Conservation (phyloP, 2,113 vertebrate genomes). For the Clinocottus analis region DNA sequence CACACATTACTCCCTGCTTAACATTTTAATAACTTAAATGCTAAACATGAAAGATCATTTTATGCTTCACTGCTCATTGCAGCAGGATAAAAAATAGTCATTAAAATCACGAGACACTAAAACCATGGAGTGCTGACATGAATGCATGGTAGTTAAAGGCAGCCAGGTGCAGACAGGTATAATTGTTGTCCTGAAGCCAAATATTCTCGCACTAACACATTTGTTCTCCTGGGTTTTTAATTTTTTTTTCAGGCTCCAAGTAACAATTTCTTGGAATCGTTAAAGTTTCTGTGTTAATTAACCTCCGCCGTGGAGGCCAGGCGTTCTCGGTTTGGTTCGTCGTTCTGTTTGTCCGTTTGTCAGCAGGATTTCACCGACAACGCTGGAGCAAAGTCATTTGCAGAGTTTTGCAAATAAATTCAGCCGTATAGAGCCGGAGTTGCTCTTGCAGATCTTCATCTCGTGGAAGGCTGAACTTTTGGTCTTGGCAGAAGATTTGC, state of each 20-base stretch:
- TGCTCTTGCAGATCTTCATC: too few relatives aligned
- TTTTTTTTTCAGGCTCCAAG: neutral
- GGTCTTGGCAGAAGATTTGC: too few relatives aligned
- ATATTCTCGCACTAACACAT: neutral
- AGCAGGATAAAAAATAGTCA: neutral
- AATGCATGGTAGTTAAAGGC: neutral
- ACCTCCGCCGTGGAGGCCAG: neutral
- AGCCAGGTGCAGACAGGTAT: neutral
- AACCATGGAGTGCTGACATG: neutral
- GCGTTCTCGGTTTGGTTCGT: neutral
- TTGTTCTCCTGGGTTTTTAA: neutral
- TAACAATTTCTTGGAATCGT: neutral
- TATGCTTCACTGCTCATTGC: neutral
- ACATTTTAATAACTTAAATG: constrained; percentile 4
- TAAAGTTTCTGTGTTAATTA: neutral
- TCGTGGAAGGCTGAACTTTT: too few relatives aligned
- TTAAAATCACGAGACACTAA: constrained; percentile 1
- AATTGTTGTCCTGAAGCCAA: neutral
- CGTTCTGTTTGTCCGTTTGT: too few relatives aligned
- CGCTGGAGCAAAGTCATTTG: neutral
- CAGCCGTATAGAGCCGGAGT: too few relatives aligned
- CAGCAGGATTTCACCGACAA: neutral
- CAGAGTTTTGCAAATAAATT: too few relatives aligned
- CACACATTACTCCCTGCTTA: neutral
- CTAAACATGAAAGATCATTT: neutral